Conservation (phyloP, 1,140 invertebrate genomes). For the Hyles euphorbiae region DNA sequence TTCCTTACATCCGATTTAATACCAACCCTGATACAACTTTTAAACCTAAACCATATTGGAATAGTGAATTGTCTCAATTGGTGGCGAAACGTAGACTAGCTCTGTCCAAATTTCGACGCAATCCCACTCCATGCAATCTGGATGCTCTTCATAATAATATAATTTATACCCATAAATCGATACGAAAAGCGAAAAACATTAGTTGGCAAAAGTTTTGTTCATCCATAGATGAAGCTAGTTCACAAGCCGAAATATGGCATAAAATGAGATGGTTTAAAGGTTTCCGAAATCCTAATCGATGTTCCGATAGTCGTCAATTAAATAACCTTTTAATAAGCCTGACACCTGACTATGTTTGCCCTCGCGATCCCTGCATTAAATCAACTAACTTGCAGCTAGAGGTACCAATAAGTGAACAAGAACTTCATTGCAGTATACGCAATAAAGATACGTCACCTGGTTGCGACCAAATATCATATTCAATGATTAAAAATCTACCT, state of each 20-base stretch:
- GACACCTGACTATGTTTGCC: constrained; percentile 5
- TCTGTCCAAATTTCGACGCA: too few species aligned
- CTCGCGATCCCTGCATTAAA: neutral
- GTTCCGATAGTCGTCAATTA: neutral
- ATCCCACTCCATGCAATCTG: too few species aligned
- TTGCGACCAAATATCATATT: neutral
- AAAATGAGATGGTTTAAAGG: constrained; percentile 30
- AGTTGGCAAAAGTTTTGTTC: constrained; percentile 20
- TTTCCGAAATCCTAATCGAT: neutral
- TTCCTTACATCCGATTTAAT: too few species aligned
- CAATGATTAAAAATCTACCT: constrained; percentile 6
- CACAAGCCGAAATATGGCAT: constrained; percentile 21
- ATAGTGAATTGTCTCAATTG: too few species aligned
- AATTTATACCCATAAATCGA: neutral
- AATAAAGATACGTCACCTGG: constrained; percentile 2
- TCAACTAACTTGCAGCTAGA: constrained; percentile 4
- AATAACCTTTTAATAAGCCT: neutral
- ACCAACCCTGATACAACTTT: too few species aligned
- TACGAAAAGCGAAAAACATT: constrained; percentile 11
- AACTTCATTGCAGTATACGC: constrained; percentile 5
- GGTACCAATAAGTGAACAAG: constrained; percentile 9
- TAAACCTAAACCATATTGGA: too few species aligned
- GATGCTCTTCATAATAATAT: too few species aligned
- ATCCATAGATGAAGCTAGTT: constrained; percentile 11
- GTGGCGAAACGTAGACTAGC: too few species aligned